Evolutionary conservation across 2,113 vertebrate genomes (phyloP).

Genomic region (Catharus minimus): DNA sequence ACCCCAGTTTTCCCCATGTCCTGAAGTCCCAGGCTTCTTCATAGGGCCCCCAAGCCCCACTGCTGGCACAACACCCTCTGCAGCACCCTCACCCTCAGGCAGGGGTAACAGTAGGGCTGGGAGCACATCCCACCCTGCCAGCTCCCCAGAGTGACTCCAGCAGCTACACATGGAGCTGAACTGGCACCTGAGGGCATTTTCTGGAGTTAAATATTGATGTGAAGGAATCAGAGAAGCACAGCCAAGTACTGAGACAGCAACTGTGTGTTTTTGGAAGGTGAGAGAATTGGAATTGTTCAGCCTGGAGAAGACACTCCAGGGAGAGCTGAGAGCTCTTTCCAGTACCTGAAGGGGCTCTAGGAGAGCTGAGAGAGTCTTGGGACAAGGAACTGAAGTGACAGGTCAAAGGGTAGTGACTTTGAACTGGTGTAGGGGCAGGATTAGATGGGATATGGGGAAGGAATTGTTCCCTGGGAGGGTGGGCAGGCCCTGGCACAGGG

Average conservation of each 20-base stretch:
- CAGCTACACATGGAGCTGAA: background rate
- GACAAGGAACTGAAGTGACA: background rate
- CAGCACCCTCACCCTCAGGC: accelerated
- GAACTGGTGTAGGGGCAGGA: background rate
- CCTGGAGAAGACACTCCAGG: background rate
- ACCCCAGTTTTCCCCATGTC: accelerated
- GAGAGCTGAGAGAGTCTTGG: background rate
- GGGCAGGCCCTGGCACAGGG: background rate
- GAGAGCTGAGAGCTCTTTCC: background rate
- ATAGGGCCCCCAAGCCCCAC: accelerated
- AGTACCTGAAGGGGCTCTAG: background rate
- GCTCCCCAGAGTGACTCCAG: too few species aligned
- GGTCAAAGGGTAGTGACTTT: background rate
- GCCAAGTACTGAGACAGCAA: background rate
- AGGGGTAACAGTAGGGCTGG: background rate
- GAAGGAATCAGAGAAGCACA: background rate
- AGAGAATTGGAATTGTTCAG: background rate
- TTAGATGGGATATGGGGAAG: background rate
- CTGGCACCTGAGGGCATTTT: background rate
- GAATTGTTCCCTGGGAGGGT: background rate
- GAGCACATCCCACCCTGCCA: accelerated
- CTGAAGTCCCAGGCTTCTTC: too few species aligned
- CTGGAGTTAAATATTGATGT: background rate
- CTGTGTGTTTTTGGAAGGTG: background rate
- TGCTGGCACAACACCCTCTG: background rate